Evolutionary conservation across 2,113 vertebrate species (phyloP).

Genomic region (Naja naja): DNA sequence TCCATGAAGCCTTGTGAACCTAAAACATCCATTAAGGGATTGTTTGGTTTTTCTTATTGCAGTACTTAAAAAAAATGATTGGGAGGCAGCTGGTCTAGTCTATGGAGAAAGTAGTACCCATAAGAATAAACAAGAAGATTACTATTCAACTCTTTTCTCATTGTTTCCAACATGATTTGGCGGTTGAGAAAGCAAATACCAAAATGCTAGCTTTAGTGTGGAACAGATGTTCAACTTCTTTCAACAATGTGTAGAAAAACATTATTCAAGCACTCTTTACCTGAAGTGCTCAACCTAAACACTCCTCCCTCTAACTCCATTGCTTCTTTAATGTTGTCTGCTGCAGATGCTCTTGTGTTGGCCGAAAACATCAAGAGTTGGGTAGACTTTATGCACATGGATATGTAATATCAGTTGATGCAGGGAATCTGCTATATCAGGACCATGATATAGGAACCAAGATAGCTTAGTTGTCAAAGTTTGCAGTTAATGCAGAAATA

Average conservation of each 20-base stretch:
- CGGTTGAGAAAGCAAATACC: not conserved
- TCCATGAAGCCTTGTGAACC: not conserved
- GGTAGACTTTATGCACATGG: not conserved
- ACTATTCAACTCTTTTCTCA: not conserved
- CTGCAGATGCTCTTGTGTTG: not conserved
- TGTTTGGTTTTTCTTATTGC: slow-evolving; percentile 22
- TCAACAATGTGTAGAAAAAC: not conserved
- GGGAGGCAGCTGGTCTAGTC: not conserved
- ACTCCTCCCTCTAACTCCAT: not conserved
- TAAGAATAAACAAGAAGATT: not conserved
- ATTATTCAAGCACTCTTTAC: not conserved
- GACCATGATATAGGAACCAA: not conserved
- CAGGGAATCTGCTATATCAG: not conserved
- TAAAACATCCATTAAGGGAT: slow-evolving; percentile 9
- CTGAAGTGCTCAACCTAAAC: not conserved
- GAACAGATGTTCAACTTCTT: not conserved
- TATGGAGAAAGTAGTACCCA: not conserved
- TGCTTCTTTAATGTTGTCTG: not conserved
- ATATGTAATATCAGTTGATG: not conserved
- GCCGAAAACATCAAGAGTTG: not conserved
- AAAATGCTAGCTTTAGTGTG: not conserved
- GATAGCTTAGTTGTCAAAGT: not conserved
- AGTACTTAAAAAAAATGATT: not conserved
- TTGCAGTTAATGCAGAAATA: not conserved
- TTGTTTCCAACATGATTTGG: not conserved